Conservation (phyloP, 2,113 vertebrate genomes). For the Clarias gariepinus region DNA sequence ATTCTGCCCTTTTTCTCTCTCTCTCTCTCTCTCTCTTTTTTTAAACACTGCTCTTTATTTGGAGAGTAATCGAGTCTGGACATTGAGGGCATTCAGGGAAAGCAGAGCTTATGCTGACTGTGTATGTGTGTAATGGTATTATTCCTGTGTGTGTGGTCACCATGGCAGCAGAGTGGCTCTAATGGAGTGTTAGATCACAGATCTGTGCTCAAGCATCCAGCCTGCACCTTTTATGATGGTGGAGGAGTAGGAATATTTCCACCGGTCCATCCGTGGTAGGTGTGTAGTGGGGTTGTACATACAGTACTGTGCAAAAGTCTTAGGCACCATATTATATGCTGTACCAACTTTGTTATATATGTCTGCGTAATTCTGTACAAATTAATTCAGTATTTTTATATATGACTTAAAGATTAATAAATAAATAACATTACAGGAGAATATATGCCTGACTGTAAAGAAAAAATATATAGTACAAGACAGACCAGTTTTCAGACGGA, state of each 20-base stretch:
- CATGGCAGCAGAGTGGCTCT: conserved; percentile 39
- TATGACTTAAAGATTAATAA: too few relatives aligned
- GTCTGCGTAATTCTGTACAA: too few relatives aligned
- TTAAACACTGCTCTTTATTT: not conserved
- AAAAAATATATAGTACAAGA: too few relatives aligned
- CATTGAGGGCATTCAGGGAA: not conserved
- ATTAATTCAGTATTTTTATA: too few relatives aligned
- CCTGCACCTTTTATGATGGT: not conserved
- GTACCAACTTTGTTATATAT: too few relatives aligned
- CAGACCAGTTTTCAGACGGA: too few relatives aligned
- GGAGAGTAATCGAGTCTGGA: not conserved
- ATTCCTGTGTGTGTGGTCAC: conserved; percentile 27
- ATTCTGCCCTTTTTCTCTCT: not conserved
- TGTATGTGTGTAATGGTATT: conserved; percentile 21
- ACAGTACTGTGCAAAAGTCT: too few relatives aligned
- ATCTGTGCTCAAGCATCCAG: conserved; percentile 1
- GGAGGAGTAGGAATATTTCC: not conserved
- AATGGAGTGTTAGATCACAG: conserved; percentile 3
- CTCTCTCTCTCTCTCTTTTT: too few relatives aligned
- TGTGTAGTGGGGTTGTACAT: not conserved
- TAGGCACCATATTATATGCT: too few relatives aligned
- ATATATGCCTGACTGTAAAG: too few relatives aligned
- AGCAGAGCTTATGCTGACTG: not conserved
- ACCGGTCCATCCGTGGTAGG: not conserved
- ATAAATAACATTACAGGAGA: too few relatives aligned